Evolutionary conservation across 2,113 vertebrate genomes (phyloP).

Genomic region (Climacteris rufus): DNA sequence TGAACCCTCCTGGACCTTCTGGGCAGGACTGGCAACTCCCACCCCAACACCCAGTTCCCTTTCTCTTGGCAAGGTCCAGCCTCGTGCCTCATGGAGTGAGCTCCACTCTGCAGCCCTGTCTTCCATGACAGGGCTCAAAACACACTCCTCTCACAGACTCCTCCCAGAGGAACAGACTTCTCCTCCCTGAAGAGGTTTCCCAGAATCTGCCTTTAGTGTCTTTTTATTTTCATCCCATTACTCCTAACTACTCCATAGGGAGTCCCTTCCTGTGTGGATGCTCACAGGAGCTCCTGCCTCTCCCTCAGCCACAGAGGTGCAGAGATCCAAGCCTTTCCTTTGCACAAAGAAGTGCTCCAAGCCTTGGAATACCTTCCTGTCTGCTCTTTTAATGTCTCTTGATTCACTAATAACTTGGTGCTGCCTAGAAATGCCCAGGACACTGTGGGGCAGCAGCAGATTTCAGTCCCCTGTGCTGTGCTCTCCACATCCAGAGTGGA

Average conservation of each 20-base stretch:
- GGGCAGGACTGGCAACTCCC: background rate
- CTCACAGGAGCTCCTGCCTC: background rate
- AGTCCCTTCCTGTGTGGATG: background rate
- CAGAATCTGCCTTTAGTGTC: background rate
- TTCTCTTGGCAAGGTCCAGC: background rate
- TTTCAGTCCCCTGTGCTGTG: background rate
- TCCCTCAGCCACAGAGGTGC: background rate
- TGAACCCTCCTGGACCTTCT: background rate
- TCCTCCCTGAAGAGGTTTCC: background rate
- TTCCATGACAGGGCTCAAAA: background rate
- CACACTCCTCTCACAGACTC: background rate
- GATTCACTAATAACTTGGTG: background rate
- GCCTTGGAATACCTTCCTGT: background rate
- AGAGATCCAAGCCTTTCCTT: background rate
- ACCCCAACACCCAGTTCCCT: background rate
- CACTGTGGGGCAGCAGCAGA: background rate
- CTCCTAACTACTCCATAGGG: background rate
- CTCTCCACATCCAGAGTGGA: rapidly evolving
- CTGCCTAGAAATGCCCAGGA: background rate
- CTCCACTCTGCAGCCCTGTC: background rate
- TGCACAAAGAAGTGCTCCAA: background rate
- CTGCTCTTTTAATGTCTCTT: background rate
- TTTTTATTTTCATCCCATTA: background rate
- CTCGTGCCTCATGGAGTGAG: rapidly evolving
- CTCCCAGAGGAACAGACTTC: background rate